Evolutionary conservation across 2,113 vertebrate genomes (phyloP).

Genomic region (Tragelaphus strepsiceros): DNA sequence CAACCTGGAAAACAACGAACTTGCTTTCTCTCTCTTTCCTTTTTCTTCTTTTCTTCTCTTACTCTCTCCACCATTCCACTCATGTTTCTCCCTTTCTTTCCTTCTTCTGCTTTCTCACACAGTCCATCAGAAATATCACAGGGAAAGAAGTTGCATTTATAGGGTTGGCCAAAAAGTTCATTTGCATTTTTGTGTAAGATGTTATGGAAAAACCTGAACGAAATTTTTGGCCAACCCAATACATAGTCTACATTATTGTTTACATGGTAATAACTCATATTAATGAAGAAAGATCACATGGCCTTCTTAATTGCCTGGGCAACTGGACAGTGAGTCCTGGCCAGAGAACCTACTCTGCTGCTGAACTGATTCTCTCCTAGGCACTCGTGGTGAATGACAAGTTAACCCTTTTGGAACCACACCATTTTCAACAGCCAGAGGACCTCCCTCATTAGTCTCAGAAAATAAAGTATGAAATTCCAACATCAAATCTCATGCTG

Average conservation of each 20-base stretch:
- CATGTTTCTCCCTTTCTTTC: slow-evolving; percentile 2
- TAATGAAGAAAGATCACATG: not conserved
- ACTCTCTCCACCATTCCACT: slow-evolving; percentile 22
- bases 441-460: slow-evolving; percentile 33
- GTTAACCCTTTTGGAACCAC: slow-evolving; percentile 66
- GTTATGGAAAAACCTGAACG: not conserved
- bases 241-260: not conserved
- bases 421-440: slow-evolving; percentile 28
- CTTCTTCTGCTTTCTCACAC: not conserved
- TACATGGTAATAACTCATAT: not conserved
- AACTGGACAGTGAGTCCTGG: slow-evolving; percentile 38
- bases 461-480: slow-evolving; percentile 63
- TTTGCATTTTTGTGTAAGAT: not conserved
- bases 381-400: slow-evolving; percentile 52
- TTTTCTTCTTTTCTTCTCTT: not conserved
- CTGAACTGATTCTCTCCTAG: slow-evolving; percentile 20
- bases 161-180: not conserved
- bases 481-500: slow-evolving; percentile 47
- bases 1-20: not conserved
- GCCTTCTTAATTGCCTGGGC: not conserved
- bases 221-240: not conserved
- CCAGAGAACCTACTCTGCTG: slow-evolving; percentile 7
- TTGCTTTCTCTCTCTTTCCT: not conserved
- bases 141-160: not conserved
- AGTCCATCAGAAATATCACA: slow-evolving; percentile 17